Percentiles rank a stretch among this genome's conserved stretches.
phyloP scores from a whole-genome alignment of 1,140 invertebrate genomes.

The Pseudomyrmex pallidus region DNA sequence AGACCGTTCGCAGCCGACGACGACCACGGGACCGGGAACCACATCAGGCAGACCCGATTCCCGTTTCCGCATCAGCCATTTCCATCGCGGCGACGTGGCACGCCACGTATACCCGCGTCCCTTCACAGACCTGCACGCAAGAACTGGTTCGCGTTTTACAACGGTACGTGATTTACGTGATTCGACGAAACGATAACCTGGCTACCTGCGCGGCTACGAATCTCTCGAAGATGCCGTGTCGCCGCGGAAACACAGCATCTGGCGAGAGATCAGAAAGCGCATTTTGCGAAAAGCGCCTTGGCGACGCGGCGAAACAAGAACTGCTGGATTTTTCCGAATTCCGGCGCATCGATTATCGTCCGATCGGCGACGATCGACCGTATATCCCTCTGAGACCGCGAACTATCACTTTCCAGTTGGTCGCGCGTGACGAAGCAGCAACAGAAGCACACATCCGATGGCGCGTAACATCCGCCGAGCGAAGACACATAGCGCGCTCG shows the following conservation, averaged over 20 bases:
- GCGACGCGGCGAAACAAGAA: too few relatives aligned
- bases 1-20: conserved; percentile 7
- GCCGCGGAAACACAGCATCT: conserved; percentile 2
- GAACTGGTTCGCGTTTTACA: conserved; percentile 63
- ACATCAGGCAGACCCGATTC: conserved; percentile 41
- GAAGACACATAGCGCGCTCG: conserved; percentile 38
- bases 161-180: conserved; percentile 66
- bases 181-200: conserved; percentile 63
- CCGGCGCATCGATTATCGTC: conserved; percentile 38
- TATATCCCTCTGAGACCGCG: conserved; percentile 17
- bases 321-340: background rate
- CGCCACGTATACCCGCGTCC: conserved; percentile 4
- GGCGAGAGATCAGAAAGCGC: background rate
- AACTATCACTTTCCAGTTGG: conserved; percentile 80
- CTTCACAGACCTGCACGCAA: conserved; percentile 52
- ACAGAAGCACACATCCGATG: conserved; percentile 39
- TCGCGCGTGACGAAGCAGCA: conserved; percentile 78
- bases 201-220: conserved; percentile 57
- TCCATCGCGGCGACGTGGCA: conserved; percentile 44
- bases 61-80: conserved; percentile 62
- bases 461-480: conserved; percentile 37
- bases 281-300: background rate
- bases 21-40: conserved; percentile 1
- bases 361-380: conserved; percentile 25
- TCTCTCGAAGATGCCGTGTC: conserved; percentile 34